Percentiles rank a stretch among this genome's conserved stretches.
phyloP scores from a whole-genome alignment of 2,113 vertebrate genomes.

The Hylia prasina region DNA sequence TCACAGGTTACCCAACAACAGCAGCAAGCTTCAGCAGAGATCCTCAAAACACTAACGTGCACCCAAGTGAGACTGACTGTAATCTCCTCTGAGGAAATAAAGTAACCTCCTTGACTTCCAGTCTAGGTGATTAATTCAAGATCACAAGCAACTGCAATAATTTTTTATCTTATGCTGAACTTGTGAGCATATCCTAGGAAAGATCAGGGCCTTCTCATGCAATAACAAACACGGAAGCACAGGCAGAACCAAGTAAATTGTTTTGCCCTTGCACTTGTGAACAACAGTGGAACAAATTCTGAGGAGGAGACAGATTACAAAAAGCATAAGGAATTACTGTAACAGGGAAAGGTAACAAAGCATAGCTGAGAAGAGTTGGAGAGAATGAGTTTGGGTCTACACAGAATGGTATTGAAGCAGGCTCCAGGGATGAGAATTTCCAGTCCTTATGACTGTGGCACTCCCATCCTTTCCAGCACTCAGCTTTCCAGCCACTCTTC shows the following conservation, averaged over 20 bases:
- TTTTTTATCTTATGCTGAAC: neutral
- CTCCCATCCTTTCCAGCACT: neutral
- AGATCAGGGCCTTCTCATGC: neutral
- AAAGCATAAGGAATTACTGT: neutral
- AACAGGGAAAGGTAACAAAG: neutral
- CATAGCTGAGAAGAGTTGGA: neutral
- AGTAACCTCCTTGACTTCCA: neutral
- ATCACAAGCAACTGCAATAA: neutral
- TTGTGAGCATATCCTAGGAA: neutral
- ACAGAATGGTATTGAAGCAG: neutral
- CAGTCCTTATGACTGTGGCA: neutral
- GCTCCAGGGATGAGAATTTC: neutral
- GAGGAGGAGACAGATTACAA: neutral
- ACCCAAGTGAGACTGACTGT: neutral
- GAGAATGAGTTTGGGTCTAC: neutral
- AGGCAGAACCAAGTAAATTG: neutral
- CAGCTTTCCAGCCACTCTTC: neutral
- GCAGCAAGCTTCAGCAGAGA: conserved; percentile 1
- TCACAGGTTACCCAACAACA: neutral
- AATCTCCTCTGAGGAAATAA: neutral
- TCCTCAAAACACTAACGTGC: neutral
- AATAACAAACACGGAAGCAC: neutral
- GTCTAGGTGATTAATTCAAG: neutral
- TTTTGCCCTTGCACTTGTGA: neutral
- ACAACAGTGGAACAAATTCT: neutral